These are phyloP conservation scores for Drosophila diplacantha DNA, from an alignment of 2,888 invertebrate species.

Conservation along the genomic window DNA sequence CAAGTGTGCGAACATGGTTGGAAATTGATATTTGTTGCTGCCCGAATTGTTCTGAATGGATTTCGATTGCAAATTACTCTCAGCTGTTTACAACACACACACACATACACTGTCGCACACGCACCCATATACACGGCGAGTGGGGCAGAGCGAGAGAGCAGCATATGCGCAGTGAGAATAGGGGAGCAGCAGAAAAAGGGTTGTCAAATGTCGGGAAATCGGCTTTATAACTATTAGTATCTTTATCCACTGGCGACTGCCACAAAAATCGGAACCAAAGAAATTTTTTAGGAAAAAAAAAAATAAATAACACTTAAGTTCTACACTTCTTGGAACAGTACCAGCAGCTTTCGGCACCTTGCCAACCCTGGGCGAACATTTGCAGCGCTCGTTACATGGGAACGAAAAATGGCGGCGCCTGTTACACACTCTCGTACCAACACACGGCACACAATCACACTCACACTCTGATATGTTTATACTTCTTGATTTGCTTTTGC, in stretches of 20 bases:
- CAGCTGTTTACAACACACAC: constrained; percentile 54
- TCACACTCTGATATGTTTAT: constrained; percentile 26
- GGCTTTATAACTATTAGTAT: background rate
- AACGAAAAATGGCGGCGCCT: constrained; percentile 68
- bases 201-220: constrained; percentile 7
- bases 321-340: background rate
- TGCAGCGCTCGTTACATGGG: constrained; percentile 63
- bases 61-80: constrained; percentile 44
- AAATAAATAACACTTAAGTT: background rate
- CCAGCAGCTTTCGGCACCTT: constrained; percentile 14
- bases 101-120: constrained; percentile 15
- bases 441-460: constrained; percentile 13
- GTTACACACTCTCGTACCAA: constrained; percentile 51
- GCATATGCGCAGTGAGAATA: constrained; percentile 36
- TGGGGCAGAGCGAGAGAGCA: constrained; percentile 32
- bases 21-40: constrained; percentile 36
- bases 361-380: constrained; percentile 55
- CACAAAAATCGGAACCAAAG: background rate
- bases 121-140: constrained; percentile 37
- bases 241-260: background rate
- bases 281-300: background rate
- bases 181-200: constrained; percentile 20
- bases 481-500: constrained; percentile 22
- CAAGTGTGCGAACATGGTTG: constrained; percentile 12
- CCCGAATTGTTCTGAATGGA: constrained; percentile 37